Conservation (phyloP, 2,797 vertebrate genomes). For the Hemitrygon akajei region DNA sequence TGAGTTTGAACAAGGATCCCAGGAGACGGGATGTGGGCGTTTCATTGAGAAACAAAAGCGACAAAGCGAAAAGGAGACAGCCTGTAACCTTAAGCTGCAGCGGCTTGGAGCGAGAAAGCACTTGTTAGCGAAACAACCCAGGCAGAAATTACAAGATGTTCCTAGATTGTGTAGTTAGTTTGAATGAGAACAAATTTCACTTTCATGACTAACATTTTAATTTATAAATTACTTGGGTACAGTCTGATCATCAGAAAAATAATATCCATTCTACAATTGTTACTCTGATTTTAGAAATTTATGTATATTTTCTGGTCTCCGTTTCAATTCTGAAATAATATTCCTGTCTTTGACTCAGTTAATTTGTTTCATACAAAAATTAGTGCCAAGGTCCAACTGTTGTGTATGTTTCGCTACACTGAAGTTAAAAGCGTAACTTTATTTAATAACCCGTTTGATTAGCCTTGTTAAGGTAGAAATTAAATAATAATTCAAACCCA, state of each 20-base stretch:
- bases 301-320: neutral
- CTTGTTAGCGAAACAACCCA: conserved; percentile 1
- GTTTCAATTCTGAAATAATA: neutral
- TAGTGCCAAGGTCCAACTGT: neutral
- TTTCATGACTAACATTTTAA: neutral
- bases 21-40: conserved; percentile 17
- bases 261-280: neutral
- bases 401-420: neutral
- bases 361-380: no score
- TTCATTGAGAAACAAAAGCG: conserved; percentile 27
- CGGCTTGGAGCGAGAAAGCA: neutral
- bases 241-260: neutral
- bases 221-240: neutral
- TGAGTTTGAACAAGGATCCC: conserved; percentile 1
- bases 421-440: neutral
- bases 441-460: neutral
- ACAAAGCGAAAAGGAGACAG: neutral
- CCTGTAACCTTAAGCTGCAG: neutral
- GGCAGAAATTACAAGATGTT: neutral
- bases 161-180: neutral
- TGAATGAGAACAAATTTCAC: neutral
- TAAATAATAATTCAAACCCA: neutral
- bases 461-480: neutral
- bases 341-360: neutral
- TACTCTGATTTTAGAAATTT: neutral